A percentile compares a stretch with the other conserved stretches of the same genome.
Evolutionary conservation across 2,888 invertebrate genomes (phyloP).

Genomic region (Xanthia icteritia): DNA sequence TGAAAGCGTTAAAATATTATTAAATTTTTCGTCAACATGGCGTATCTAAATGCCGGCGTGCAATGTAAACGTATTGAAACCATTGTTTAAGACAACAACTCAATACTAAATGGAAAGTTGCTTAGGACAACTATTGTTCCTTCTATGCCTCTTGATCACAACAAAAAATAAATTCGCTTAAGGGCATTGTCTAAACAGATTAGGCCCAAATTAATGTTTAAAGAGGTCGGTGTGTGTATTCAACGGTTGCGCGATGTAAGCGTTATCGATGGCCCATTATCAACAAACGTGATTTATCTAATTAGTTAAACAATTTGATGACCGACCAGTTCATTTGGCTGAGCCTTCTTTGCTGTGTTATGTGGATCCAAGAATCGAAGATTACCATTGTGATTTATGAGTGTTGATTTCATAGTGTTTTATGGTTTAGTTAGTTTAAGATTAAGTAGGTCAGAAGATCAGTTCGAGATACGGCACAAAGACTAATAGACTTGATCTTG

Average conservation of each 20-base stretch:
- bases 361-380: slow-evolving; percentile 22
- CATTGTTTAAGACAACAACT: slow-evolving; percentile 56
- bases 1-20: slow-evolving; percentile 64
- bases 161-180: slow-evolving; percentile 65
- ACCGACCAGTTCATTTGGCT: slow-evolving; percentile 30
- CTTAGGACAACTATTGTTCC: slow-evolving; percentile 47
- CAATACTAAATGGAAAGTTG: slow-evolving; percentile 56
- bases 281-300: slow-evolving; percentile 66
- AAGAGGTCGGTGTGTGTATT: slow-evolving; percentile 67
- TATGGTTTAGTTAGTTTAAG: slow-evolving; percentile 19
- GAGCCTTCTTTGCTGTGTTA: slow-evolving; percentile 19
- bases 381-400: slow-evolving; percentile 30
- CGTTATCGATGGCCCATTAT: slow-evolving; percentile 65
- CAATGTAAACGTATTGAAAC: slow-evolving; percentile 53
- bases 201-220: slow-evolving; percentile 69
- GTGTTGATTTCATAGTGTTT: slow-evolving; percentile 10
- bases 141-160: slow-evolving; percentile 53
- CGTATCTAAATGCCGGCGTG: slow-evolving; percentile 62
- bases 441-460: slow-evolving; percentile 23
- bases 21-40: slow-evolving; percentile 59
- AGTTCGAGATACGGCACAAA: slow-evolving; percentile 10
- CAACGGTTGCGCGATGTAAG: slow-evolving; percentile 68
- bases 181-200: slow-evolving; percentile 65
- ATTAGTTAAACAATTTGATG: slow-evolving; percentile 55
- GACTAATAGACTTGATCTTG: slow-evolving; percentile 7